Base-by-base conservation (phyloP, 2,888 invertebrate species). In the Odiellus spinosus region DNA sequence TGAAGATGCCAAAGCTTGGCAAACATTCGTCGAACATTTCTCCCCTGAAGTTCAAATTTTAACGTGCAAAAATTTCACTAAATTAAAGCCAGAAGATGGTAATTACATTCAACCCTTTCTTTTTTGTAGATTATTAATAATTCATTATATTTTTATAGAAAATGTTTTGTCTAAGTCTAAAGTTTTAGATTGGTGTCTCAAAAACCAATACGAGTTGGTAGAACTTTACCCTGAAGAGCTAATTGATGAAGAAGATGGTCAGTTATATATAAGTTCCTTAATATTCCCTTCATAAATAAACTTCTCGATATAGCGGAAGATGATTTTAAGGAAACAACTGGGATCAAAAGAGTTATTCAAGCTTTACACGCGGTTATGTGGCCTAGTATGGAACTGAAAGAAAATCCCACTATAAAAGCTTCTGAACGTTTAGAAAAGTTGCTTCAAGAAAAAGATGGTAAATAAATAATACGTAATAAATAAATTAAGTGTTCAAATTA, bases 291-390 rank as follows among this genome's bases (percentile, higher is more conserved):
- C 6, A 15, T 6, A 36, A 36, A 6, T 36, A 17, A 36, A 36
- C 15, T 34, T n/a, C 17, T n/a, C 42, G 15, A 45, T 52, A 17
- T 40, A 32, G 14, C 55, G 50, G 63, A 70, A 60, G 66, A 68
- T 60, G 68, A 69, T 51, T 75, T 76, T 56, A 63, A 65, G 39
- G 78, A 78, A 59, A 75, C 75, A 46, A 70, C 71, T 54, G 80
- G 80, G 3, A 72, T 77, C 12, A 72, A 75, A 32, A 69, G 81
- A 59, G 71, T 82, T 12, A 65, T 75, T 40, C 79, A 81, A 66
- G 78, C 78, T 40, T 64, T 82, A 32, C 75, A 79, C 58, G 75
- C 80, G 40, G 78, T 81, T 60, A 71, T 74, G 41, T 82, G 82
- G 81, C 73, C 80, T 17, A 79, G 79, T 63, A 66, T 80, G 52